A percentile compares a stretch with the other conserved stretches of the same genome.
Evolutionary conservation across 1,140 invertebrate genomes (phyloP).

Genomic region (Caenorhabditis briggsae): DNA sequence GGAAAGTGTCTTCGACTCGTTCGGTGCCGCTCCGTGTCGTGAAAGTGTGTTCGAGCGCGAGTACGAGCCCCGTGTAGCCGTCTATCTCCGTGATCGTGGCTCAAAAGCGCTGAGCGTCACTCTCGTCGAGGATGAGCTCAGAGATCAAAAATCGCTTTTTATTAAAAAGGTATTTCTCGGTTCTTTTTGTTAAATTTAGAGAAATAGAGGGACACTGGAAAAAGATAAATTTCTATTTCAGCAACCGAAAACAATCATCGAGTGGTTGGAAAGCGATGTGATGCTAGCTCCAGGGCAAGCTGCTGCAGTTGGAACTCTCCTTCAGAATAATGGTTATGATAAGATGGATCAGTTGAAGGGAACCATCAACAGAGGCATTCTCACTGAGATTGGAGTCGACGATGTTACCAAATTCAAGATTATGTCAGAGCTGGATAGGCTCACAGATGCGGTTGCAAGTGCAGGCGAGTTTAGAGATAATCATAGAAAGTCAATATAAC

Average conservation of each 20-base stretch:
- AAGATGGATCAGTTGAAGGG: conserved; percentile 31
- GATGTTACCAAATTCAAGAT: conserved; percentile 47
- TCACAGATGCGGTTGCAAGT: conserved; percentile 26
- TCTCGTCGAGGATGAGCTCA: conserved; percentile 21
- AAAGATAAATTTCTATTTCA: background rate
- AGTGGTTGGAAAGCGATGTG: conserved; percentile 42
- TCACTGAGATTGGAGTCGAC: conserved; percentile 17
- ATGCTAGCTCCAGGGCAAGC: conserved; percentile 15
- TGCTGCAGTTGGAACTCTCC: conserved; percentile 1
- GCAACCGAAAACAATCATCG: conserved; percentile 22
- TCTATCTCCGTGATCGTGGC: conserved; percentile 44
- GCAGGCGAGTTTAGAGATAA: background rate
- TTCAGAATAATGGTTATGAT: conserved; percentile 19
- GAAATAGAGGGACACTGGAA: background rate
- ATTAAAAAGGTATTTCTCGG: background rate
- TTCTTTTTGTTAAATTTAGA: background rate
- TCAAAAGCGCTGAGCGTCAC: conserved; percentile 44
- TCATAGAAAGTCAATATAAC: no score
- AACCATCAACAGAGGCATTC: conserved; percentile 12
- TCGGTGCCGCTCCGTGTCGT: conserved; percentile 42
- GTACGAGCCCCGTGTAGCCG: conserved; percentile 38
- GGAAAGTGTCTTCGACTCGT: conserved; percentile 47
- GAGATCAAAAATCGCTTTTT: conserved; percentile 40
- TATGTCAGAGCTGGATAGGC: conserved; percentile 26
- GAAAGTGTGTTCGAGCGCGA: conserved; percentile 38